Evolutionary conservation across 2,888 invertebrate genomes (phyloP).

Genomic region (Yponomeuta malinellus): DNA sequence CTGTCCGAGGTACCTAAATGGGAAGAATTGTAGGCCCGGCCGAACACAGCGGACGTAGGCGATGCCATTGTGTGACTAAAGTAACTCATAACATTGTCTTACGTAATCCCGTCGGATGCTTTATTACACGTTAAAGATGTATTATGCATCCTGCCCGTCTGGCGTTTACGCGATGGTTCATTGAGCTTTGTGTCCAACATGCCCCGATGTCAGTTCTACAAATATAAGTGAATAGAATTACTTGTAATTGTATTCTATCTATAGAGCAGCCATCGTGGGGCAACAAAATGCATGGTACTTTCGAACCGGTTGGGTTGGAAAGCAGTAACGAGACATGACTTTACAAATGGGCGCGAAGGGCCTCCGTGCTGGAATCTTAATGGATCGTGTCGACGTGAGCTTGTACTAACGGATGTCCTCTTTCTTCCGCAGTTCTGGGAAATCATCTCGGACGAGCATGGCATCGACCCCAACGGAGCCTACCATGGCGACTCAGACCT

Average conservation of each 20-base stretch:
- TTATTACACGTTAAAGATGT: slow-evolving; percentile 46
- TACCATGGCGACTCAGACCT: slow-evolving; percentile 94
- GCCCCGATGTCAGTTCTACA: slow-evolving; percentile 16
- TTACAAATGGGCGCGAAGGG: slow-evolving; percentile 40
- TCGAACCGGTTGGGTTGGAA: slow-evolving; percentile 63
- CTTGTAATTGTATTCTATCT: slow-evolving; percentile 3
- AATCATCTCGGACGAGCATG: slow-evolving; percentile 96
- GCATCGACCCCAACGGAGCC: slow-evolving; percentile 93
- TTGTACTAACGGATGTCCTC: slow-evolving; percentile 83
- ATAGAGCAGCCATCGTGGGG: neutral
- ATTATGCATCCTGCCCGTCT: slow-evolving; percentile 65
- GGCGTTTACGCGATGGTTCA: slow-evolving; percentile 50
- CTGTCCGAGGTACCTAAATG: slow-evolving; percentile 58
- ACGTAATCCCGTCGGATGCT: slow-evolving; percentile 47
- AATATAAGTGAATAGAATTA: slow-evolving; percentile 12
- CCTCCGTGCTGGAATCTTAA: slow-evolving; percentile 57
- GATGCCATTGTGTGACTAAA: slow-evolving; percentile 32
- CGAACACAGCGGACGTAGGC: slow-evolving; percentile 27
- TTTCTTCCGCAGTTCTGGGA: slow-evolving; percentile 84
- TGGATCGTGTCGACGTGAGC: slow-evolving; percentile 37
- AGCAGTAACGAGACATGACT: slow-evolving; percentile 38
- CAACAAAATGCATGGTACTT: neutral
- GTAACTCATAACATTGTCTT: slow-evolving; percentile 58
- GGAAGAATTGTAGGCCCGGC: slow-evolving; percentile 43
- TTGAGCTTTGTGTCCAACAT: slow-evolving; percentile 41